Evolutionary conservation across 2,113 vertebrate genomes (phyloP).

Genomic region (Ptilorrhoa leucosticta): DNA sequence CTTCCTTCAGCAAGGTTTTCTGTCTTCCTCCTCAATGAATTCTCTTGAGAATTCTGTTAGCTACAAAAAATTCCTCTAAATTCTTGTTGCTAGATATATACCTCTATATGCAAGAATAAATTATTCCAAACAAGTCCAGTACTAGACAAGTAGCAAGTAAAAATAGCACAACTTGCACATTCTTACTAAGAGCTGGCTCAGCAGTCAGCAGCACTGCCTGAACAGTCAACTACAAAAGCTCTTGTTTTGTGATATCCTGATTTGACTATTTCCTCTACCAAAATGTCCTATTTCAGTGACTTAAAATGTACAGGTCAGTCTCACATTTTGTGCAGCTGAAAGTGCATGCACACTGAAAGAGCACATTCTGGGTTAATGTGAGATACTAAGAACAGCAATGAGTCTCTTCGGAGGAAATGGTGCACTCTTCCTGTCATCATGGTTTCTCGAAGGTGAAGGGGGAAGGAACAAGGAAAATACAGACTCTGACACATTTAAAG

Average conservation of each 20-base stretch:
- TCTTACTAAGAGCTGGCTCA: background rate
- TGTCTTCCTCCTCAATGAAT: background rate
- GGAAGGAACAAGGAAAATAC: background rate
- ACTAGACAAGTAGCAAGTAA: background rate
- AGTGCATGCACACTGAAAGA: background rate
- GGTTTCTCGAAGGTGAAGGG: background rate
- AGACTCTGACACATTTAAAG: background rate
- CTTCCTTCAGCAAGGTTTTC: background rate
- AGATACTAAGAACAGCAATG: background rate
- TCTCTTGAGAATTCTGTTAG: background rate
- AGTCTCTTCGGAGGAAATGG: background rate
- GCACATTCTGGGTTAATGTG: background rate
- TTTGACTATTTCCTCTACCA: background rate
- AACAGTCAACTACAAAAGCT: background rate
- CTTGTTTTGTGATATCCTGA: background rate
- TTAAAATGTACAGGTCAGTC: background rate
- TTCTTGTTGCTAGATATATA: background rate
- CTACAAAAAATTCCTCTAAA: background rate
- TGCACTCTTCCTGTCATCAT: background rate
- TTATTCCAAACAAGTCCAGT: background rate
- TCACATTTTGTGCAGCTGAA: background rate
- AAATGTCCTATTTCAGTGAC: background rate
- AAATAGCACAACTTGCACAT: conserved; percentile 17
- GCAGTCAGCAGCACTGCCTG: background rate
- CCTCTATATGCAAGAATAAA: background rate